Evolutionary conservation across 2,888 invertebrate genomes (phyloP).

Genomic region (Sarcophaga carnaria): DNA sequence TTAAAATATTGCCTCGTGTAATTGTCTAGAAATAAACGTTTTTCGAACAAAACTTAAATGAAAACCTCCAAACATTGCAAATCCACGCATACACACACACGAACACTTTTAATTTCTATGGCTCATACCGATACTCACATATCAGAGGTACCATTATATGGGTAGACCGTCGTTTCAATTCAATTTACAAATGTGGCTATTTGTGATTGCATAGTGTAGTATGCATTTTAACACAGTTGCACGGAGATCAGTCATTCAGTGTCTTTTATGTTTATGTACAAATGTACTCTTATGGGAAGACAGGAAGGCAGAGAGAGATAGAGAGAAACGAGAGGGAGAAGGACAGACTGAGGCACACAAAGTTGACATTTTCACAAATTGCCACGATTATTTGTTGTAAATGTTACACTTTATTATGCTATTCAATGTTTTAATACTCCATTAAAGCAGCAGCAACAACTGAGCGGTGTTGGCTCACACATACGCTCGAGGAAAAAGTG

Average conservation of each 20-base stretch:
- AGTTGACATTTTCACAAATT: conserved; percentile 74
- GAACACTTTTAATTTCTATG: background rate
- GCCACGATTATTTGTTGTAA: conserved; percentile 73
- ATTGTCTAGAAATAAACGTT: conserved; percentile 51
- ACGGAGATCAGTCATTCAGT: too few species aligned
- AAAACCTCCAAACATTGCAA: conserved; percentile 1
- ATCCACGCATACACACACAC: background rate
- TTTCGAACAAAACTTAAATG: conserved; percentile 13
- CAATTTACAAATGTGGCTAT: background rate
- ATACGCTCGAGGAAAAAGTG: background rate
- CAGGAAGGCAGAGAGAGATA: too few species aligned
- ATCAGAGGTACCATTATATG: too few species aligned
- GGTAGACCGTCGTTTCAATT: too few species aligned
- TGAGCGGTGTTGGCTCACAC: background rate
- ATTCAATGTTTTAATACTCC: conserved; percentile 33
- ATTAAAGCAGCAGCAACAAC: background rate
- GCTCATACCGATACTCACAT: too few species aligned
- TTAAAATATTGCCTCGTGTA: conserved; percentile 27
- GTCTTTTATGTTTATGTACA: too few species aligned
- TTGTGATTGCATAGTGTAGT: background rate
- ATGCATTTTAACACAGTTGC: background rate
- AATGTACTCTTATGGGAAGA: too few species aligned
- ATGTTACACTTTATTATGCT: conserved; percentile 61
- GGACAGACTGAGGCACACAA: conserved; percentile 51
- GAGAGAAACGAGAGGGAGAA: background rate